These are phyloP conservation scores for Mastomys natalensis DNA, from an alignment of 2,113 vertebrate genomes.

Conservation along the genomic window DNA sequence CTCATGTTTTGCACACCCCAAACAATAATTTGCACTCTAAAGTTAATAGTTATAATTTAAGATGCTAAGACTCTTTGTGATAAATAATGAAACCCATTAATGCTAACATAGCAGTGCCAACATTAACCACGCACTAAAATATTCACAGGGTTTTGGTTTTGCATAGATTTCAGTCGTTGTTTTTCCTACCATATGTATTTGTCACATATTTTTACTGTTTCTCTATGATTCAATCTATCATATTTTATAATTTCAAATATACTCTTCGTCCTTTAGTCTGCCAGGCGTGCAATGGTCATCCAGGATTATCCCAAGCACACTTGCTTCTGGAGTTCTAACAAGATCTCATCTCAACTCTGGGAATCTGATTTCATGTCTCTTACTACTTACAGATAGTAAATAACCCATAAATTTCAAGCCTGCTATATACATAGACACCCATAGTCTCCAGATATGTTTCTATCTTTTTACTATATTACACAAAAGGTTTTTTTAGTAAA, in stretches of 20 bases:
- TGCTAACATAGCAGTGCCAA: neutral
- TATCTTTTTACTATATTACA: neutral
- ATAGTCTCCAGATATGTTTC: neutral
- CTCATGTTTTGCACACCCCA: conserved; percentile 1
- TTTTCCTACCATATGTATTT: neutral
- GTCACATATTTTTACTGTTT: neutral
- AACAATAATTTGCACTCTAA: neutral
- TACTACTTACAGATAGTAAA: neutral
- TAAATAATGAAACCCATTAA: neutral
- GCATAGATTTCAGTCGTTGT: neutral
- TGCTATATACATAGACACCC: neutral
- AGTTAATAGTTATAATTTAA: conserved; percentile 38
- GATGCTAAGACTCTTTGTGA: neutral
- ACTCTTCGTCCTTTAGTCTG: neutral
- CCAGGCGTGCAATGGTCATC: neutral
- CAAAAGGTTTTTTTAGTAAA: neutral
- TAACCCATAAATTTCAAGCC: neutral
- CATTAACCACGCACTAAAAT: conserved; percentile 1
- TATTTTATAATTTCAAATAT: conserved; percentile 14
- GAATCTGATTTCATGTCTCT: conserved; percentile 14
- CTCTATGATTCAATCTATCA: neutral
- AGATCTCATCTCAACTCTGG: neutral
- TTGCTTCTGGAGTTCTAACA: neutral
- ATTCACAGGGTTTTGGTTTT: neutral
- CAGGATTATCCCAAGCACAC: neutral